These are phyloP conservation scores for Galago senegalensis DNA, from an alignment of 2,797 vertebrate genomes.

Conservation along the genomic window DNA sequence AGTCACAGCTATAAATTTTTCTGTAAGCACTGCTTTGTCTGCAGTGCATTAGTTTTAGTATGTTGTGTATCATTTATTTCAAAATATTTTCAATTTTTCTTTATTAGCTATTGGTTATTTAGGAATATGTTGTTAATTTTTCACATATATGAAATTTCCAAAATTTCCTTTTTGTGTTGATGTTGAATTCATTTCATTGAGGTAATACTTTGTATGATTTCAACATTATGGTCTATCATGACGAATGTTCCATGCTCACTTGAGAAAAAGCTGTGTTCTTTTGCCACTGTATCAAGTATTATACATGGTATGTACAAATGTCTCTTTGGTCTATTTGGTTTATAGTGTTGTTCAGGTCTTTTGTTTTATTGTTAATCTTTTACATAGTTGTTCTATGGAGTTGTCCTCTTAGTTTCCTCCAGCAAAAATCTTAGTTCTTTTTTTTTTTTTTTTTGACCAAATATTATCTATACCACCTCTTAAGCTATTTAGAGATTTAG, in stretches of 20 bases:
- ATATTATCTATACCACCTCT: not conserved
- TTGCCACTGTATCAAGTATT: not conserved
- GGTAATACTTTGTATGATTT: not conserved
- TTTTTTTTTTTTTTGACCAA: not conserved
- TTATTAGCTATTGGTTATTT: not conserved
- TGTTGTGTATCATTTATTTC: not conserved
- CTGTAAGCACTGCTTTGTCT: not conserved
- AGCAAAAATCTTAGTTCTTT: not conserved
- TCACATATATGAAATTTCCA: not conserved
- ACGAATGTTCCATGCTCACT: not conserved
- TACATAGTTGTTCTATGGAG: not conserved
- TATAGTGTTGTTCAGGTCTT: not conserved
- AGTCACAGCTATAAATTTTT: not conserved
- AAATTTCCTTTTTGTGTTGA: not conserved
- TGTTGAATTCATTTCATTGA: constrained; percentile 12
- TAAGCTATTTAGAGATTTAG: not conserved
- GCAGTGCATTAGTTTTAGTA: not conserved
- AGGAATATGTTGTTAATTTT: not conserved
- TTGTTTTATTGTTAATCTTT: not conserved
- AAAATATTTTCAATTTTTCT: not conserved
- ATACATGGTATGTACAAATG: not conserved
- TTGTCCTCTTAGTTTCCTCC: not conserved
- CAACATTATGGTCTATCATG: not conserved
- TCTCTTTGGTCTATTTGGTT: not conserved
- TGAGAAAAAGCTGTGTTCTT: not conserved